Evolutionary conservation across 2,888 invertebrate genomes (phyloP).

Genomic region (Scotopteryx bipunctaria): DNA sequence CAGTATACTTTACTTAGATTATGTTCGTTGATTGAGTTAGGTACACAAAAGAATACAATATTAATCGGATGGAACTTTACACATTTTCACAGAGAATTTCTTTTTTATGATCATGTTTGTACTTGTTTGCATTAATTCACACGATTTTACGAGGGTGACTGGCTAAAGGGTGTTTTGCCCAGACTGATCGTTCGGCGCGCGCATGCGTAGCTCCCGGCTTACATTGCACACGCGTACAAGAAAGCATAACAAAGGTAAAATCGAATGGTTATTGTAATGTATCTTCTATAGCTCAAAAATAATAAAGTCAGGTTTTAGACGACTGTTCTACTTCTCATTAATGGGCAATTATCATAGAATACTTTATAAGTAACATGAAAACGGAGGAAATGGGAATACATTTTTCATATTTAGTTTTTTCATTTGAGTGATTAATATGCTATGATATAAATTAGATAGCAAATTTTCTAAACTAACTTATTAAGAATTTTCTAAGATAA

Average conservation of each 20-base stretch:
- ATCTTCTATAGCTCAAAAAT: constrained; percentile 1
- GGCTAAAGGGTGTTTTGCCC: constrained; percentile 14
- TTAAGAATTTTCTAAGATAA: neutral
- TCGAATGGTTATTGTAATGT: neutral
- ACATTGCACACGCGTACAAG: neutral
- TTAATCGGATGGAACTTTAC: neutral
- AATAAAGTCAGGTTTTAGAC: neutral
- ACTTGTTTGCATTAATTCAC: constrained; percentile 2
- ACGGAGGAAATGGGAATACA: too few relatives aligned
- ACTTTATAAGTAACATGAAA: too few relatives aligned
- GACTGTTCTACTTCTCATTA: too few relatives aligned
- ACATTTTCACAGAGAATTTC: constrained; percentile 12
- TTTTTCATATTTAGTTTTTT: too few relatives aligned
- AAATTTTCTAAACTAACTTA: neutral
- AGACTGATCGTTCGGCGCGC: constrained; percentile 19
- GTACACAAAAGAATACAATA: neutral
- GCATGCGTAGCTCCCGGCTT: constrained; percentile 14
- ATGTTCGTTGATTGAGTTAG: constrained; percentile 20
- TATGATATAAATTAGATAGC: too few relatives aligned
- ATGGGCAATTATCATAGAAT: too few relatives aligned
- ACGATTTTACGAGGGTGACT: constrained; percentile 21
- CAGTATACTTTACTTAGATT: constrained; percentile 6
- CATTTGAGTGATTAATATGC: too few relatives aligned
- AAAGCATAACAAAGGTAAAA: neutral
- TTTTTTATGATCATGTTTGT: constrained; percentile 10